These are phyloP conservation scores for Microcebus ravelobensis DNA, from an alignment of 2,113 vertebrate species.

Conservation along the genomic window DNA sequence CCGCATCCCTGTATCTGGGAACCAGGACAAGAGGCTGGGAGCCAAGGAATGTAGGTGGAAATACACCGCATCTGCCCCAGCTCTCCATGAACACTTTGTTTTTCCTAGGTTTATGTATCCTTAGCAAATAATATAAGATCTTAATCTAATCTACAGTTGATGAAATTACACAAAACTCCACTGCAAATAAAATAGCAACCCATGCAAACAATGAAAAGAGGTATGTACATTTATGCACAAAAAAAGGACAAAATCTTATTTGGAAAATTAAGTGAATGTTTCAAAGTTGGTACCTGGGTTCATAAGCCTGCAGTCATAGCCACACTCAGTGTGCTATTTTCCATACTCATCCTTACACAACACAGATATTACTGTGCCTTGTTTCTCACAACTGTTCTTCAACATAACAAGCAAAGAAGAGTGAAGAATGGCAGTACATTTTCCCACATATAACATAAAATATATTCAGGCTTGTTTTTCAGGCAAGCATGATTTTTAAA, in stretches of 20 bases:
- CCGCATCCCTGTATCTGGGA: background rate
- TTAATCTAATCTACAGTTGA: background rate
- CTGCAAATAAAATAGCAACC: background rate
- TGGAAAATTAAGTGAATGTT: background rate
- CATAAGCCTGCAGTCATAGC: background rate
- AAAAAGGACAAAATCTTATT: background rate
- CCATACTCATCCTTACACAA: background rate
- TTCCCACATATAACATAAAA: background rate
- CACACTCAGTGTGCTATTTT: background rate
- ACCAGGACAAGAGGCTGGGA: background rate
- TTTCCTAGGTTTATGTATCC: background rate
- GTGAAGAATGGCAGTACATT: background rate
- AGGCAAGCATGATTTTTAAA: background rate
- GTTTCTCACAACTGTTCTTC: background rate
- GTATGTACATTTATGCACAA: background rate
- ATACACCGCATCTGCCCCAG: background rate
- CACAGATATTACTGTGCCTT: background rate
- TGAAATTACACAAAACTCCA: constrained; percentile 9
- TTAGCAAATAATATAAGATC: background rate
- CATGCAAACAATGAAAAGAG: background rate
- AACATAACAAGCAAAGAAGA: background rate
- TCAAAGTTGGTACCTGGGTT: background rate
- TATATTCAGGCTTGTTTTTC: background rate
- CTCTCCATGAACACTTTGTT: background rate
- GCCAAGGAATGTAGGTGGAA: background rate